Evolutionary conservation across 2,113 vertebrate genomes (phyloP).

Genomic region (Cariama cristata): DNA sequence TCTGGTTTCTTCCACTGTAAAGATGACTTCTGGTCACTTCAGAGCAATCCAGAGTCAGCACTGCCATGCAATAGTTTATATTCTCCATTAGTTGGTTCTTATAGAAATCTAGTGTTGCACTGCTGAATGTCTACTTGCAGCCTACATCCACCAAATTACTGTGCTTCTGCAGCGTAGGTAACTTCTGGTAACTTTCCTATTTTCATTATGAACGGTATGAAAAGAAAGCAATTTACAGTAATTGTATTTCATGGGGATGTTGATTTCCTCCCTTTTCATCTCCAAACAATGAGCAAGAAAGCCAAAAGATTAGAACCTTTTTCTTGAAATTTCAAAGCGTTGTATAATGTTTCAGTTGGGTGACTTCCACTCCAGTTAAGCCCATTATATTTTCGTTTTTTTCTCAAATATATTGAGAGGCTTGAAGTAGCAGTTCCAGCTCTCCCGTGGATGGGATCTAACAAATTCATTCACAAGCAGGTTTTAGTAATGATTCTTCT

Average conservation of each 20-base stretch:
- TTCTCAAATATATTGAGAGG: neutral
- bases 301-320: slow-evolving; percentile 67
- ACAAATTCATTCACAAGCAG: slow-evolving; percentile 22
- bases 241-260: slow-evolving; percentile 52
- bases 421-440: neutral
- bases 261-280: slow-evolving; percentile 78
- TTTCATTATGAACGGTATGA: slow-evolving; percentile 7
- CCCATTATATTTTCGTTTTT: neutral
- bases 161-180: neutral
- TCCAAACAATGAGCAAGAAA: slow-evolving; percentile 75
- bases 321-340: slow-evolving; percentile 70
- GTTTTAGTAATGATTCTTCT: neutral
- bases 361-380: slow-evolving; percentile 54
- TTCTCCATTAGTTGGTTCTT: neutral
- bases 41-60: neutral
- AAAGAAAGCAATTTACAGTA: slow-evolving; percentile 45
- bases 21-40: neutral
- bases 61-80: neutral
- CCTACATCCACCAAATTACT: neutral
- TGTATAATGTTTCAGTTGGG: slow-evolving; percentile 65
- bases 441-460: neutral
- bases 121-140: neutral
- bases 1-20: neutral
- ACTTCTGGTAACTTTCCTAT: neutral
- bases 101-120: neutral